Conservation (phyloP, 1,140 invertebrate genomes). For the Hylaeus volcanicus region DNA sequence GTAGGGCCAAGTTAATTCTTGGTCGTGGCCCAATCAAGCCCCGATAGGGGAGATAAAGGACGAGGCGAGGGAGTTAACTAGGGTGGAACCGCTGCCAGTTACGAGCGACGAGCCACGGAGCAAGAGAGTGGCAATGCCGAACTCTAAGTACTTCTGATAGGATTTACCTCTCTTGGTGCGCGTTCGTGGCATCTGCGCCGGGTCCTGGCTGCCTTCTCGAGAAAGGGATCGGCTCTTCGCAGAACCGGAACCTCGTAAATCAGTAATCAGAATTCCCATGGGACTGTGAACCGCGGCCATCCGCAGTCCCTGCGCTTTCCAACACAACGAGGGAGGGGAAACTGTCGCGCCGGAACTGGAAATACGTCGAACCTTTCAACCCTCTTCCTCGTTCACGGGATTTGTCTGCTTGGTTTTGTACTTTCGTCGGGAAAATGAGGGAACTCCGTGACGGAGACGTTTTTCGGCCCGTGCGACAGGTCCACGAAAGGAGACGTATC, state of each 20-base stretch:
- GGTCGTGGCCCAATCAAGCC: constrained; percentile 54
- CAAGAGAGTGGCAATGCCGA: constrained; percentile 68
- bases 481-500: too few species aligned
- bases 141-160: constrained; percentile 78
- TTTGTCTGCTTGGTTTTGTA: not conserved
- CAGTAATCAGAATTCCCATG: constrained; percentile 76
- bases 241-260: constrained; percentile 74
- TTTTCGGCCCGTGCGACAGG: not conserved
- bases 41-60: constrained; percentile 47
- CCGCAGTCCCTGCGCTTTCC: constrained; percentile 25
- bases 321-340: constrained; percentile 12
- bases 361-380: constrained; percentile 38
- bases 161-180: constrained; percentile 68
- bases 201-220: constrained; percentile 54
- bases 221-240: constrained; percentile 61
- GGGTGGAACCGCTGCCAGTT: constrained; percentile 61
- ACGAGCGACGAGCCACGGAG: constrained; percentile 51
- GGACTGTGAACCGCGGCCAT: constrained; percentile 24
- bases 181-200: constrained; percentile 61
- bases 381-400: not conserved
- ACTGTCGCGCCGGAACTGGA: constrained; percentile 20
- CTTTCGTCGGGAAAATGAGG: not conserved
- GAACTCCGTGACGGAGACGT: not conserved
- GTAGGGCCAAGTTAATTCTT: constrained; percentile 40
- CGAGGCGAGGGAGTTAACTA: constrained; percentile 58